Evolutionary conservation across 2,113 vertebrate species (phyloP).

Genomic region (Pheucticus melanocephalus): DNA sequence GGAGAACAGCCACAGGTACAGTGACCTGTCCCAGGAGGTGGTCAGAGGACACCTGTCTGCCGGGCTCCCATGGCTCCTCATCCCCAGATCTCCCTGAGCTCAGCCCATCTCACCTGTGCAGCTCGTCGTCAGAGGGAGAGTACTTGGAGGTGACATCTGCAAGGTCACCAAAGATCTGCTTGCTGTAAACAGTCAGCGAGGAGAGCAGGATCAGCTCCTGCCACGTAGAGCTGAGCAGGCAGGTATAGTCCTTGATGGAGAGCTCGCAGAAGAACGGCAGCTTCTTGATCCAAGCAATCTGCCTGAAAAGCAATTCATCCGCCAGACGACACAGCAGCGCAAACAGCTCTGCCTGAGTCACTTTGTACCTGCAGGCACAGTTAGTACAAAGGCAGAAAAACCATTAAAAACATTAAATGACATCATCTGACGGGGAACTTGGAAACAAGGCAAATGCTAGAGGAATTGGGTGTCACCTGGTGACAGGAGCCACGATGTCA

Average conservation of each 20-base stretch:
- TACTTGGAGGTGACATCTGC: constrained; percentile 95
- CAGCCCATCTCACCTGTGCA: constrained; percentile 85
- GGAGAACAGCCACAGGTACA: neutral
- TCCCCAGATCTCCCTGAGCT: neutral
- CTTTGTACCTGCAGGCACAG: constrained; percentile 83
- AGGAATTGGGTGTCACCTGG: neutral
- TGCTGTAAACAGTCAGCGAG: constrained; percentile 94
- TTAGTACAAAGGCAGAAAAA: neutral
- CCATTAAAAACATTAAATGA: neutral
- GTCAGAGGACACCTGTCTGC: neutral
- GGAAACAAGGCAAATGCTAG: neutral
- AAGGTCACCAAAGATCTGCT: constrained; percentile 94
- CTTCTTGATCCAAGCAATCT: constrained; percentile 99
- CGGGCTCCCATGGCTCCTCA: neutral
- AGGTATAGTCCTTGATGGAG: constrained; percentile 98
- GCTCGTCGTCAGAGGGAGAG: constrained; percentile 91
- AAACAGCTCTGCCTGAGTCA: constrained; percentile 97
- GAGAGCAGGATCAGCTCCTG: constrained; percentile 97
- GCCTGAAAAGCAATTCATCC: constrained; percentile 95
- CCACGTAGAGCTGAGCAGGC: constrained; percentile 96
- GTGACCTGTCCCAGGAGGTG: neutral
- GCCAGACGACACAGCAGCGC: constrained; percentile 94
- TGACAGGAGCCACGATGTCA: fast-evolving
- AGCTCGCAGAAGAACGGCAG: constrained; percentile 97
- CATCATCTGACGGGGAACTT: neutral